phyloP scores from a whole-genome alignment of 1,140 invertebrate genomes.

The Eupristina koningsbergeri region DNA sequence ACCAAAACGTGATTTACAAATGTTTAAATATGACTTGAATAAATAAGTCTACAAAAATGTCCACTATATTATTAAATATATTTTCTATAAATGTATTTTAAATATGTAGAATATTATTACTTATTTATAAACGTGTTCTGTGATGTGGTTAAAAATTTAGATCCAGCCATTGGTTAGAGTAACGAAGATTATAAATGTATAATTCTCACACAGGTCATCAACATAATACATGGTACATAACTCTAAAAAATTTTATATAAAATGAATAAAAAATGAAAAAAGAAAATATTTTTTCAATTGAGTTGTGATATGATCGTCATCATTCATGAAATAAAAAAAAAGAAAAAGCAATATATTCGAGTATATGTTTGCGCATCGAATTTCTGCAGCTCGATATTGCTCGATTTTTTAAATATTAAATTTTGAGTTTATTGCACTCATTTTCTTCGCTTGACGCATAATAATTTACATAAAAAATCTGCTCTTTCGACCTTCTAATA shows the following conservation, averaged over 20 bases:
- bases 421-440: constrained; percentile 43
- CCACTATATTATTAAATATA: too few relatives aligned
- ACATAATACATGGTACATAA: background rate
- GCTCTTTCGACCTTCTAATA: constrained; percentile 36
- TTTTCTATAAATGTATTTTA: too few relatives aligned
- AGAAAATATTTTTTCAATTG: background rate
- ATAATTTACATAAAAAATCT: constrained; percentile 43
- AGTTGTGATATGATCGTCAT: background rate
- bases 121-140: too few relatives aligned
- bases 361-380: background rate
- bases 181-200: too few relatives aligned
- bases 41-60: too few relatives aligned
- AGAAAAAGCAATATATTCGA: background rate
- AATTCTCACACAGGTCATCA: background rate
- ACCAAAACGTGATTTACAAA: too few relatives aligned
- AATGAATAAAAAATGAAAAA: background rate
- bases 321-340: background rate
- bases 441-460: constrained; percentile 23
- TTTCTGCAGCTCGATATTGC: background rate
- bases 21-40: too few relatives aligned
- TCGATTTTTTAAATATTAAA: background rate
- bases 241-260: background rate
- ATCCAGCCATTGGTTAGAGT: too few relatives aligned
- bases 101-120: too few relatives aligned
- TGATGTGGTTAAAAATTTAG: too few relatives aligned